Conservation (phyloP, 2,888 invertebrate genomes). For the Monoplex corrugatus region DNA sequence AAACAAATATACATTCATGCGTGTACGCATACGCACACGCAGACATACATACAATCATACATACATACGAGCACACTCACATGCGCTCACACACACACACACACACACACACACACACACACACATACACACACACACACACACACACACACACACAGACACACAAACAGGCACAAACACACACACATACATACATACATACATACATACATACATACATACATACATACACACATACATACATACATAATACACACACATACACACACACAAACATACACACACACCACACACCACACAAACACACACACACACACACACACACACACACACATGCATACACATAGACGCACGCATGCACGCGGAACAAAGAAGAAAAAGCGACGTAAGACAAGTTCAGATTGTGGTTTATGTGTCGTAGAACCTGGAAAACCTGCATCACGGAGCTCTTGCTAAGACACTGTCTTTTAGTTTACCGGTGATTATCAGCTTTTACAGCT, state of each 20-base stretch:
- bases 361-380: no score
- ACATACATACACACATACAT: not conserved
- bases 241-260: not conserved
- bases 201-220: not conserved
- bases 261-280: not conserved
- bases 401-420: no score
- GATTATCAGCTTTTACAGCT: no score
- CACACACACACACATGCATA: no score
- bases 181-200: not conserved
- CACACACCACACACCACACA: not conserved
- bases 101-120: not conserved
- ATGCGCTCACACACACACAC: not conserved
- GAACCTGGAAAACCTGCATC: no score
- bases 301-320: not conserved
- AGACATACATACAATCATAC: no score
- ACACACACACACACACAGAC: not conserved
- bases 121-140: not conserved
- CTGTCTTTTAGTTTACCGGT: no score
- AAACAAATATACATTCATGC: no score
- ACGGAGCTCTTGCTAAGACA: no score
- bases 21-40: no score
- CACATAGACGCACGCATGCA: no score
- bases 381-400: no score
- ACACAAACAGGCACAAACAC: not conserved
- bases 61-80: not conserved